phyloP scores from a whole-genome alignment of 2,113 vertebrate genomes.

The Zosterops lateralis region DNA sequence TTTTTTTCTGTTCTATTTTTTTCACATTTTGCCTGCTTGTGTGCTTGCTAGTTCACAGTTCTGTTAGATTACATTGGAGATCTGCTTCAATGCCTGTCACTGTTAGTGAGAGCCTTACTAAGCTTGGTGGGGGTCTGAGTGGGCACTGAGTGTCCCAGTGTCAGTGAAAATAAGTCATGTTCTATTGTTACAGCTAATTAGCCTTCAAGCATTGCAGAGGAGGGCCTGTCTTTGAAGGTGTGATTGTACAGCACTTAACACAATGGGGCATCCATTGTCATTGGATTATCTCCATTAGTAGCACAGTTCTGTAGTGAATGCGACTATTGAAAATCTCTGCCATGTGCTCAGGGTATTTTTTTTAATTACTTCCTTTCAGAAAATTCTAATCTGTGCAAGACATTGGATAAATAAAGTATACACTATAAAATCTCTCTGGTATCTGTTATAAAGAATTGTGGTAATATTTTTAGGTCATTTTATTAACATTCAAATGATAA shows the following conservation, averaged over 20 bases:
- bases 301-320: not conserved
- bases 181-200: conserved; percentile 1
- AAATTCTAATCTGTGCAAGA: not conserved
- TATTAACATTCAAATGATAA: not conserved
- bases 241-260: conserved; percentile 1
- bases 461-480: not conserved
- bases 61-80: not conserved
- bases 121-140: not conserved
- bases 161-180: not conserved
- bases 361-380: not conserved
- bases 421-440: not conserved
- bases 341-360: not conserved
- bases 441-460: not conserved
- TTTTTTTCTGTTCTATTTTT: not conserved
- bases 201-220: not conserved
- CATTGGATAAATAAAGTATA: not conserved
- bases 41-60: not conserved
- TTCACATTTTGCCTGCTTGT: not conserved
- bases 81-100: not conserved
- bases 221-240: not conserved
- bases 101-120: not conserved
- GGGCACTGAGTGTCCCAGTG: not conserved
- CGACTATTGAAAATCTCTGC: conserved; percentile 12
- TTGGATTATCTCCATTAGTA: not conserved
- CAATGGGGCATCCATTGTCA: not conserved